Evolutionary conservation across 2,888 invertebrate genomes (phyloP).

Genomic region (Synanthedon tipuliformis): DNA sequence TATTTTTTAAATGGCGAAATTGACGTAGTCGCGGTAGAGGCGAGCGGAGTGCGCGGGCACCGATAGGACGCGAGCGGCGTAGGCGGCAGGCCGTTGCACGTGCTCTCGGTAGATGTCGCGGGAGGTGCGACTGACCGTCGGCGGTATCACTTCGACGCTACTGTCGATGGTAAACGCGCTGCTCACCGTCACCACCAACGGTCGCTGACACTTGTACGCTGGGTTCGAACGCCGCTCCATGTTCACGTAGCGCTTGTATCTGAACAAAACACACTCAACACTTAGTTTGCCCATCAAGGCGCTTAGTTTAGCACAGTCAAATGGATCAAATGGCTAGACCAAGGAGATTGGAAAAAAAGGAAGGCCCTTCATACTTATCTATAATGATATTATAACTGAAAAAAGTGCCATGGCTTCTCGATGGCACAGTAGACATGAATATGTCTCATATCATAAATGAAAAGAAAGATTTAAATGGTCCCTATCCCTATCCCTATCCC

Average conservation of each 20-base stretch:
- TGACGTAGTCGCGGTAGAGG: constrained; percentile 45
- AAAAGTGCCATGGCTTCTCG: no score
- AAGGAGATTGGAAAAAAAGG: no score
- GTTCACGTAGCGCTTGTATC: constrained; percentile 72
- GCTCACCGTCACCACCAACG: constrained; percentile 70
- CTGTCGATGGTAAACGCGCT: constrained; percentile 75
- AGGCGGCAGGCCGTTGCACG: constrained; percentile 69
- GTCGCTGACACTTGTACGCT: constrained; percentile 54
- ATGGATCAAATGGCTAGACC: no score
- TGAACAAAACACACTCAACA: constrained; percentile 17
- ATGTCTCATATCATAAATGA: no score
- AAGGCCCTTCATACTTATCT: no score
- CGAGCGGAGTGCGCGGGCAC: constrained; percentile 28
- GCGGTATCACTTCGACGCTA: constrained; percentile 73
- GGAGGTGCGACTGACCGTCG: constrained; percentile 72
- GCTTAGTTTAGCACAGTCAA: no score
- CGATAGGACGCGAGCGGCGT: constrained; percentile 24
- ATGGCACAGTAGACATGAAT: no score
- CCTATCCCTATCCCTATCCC: no score
- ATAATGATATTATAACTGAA: no score
- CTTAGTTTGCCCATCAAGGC: no score
- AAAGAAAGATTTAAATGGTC: no score
- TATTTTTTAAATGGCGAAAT: constrained; percentile 8
- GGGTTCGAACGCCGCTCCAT: constrained; percentile 74
- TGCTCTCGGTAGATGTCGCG: constrained; percentile 78